Percentiles rank a stretch among this genome's conserved stretches.
phyloP scores from a whole-genome alignment of 2,113 vertebrate species.

The Forbesichthys papilliferus region DNA sequence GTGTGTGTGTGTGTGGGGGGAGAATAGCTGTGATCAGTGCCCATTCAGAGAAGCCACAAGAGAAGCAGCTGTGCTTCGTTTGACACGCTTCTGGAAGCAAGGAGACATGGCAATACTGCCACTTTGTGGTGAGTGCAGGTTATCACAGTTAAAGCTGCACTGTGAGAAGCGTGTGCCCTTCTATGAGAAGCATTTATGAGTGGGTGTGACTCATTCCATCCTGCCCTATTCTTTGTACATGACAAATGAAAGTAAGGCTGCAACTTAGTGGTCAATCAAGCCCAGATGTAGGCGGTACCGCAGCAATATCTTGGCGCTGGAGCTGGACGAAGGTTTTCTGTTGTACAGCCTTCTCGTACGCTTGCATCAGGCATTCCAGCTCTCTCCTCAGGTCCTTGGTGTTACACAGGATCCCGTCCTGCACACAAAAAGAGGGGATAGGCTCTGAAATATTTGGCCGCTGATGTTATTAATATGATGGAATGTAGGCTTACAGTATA shows the following conservation, averaged over 20 bases:
- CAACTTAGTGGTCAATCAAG: not conserved
- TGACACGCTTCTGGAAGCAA: not conserved
- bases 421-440: conserved; percentile 29
- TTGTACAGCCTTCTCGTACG: conserved; percentile 51
- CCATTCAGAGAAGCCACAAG: not conserved
- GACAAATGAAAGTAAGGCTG: not conserved
- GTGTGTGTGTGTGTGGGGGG: conserved; percentile 37
- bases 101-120: conserved; percentile 57
- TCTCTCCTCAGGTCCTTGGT: conserved; percentile 54
- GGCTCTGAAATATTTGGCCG: conserved; percentile 2
- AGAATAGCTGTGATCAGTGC: conserved; percentile 18
- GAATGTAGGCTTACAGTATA: not conserved
- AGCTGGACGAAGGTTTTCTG: conserved; percentile 56
- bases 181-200: not conserved
- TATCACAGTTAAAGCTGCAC: conserved; percentile 3
- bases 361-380: conserved; percentile 52
- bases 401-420: conserved; percentile 70
- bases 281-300: conserved; percentile 52
- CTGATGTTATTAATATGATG: no score
- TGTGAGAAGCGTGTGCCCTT: not conserved
- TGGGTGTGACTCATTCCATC: not conserved
- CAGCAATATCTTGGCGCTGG: conserved; percentile 61
- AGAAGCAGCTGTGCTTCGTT: no score
- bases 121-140: conserved; percentile 55
- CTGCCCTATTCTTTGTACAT: no score